Evolutionary conservation across 64 coral and sea anemone species (phyloP).

Genomic region (Astreopora myriophthalma): DNA sequence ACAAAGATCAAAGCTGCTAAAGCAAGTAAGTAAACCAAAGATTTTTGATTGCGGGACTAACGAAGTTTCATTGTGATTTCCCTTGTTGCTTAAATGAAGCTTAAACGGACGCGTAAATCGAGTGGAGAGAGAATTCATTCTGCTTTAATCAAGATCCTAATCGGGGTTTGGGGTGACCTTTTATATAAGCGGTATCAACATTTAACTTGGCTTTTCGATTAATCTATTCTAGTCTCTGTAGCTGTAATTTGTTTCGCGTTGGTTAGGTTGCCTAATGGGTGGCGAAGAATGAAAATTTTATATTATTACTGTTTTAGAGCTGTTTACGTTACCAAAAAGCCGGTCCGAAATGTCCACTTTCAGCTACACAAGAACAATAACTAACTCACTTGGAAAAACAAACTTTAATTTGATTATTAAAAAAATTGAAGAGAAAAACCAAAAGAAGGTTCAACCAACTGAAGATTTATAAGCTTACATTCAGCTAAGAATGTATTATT

Average conservation of each 20-base stretch:
- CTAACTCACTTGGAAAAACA: background rate
- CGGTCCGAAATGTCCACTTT: background rate
- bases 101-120: too few species aligned
- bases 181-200: background rate
- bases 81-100: too few species aligned
- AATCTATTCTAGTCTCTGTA: background rate
- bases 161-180: background rate
- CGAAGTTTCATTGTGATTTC: background rate
- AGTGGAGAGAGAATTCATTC: too few species aligned
- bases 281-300: background rate
- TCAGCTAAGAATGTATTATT: background rate
- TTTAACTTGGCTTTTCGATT: background rate
- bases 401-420: background rate
- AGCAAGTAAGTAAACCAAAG: constrained; percentile 75
- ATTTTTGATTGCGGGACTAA: background rate
- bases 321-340: background rate
- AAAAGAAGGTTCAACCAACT: background rate
- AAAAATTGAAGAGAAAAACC: background rate
- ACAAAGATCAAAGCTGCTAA: constrained; percentile 76
- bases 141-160: background rate
- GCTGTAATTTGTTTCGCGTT: constrained; percentile 34
- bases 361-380: background rate
- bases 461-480: background rate
- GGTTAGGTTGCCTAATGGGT: background rate
- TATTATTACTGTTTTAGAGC: background rate